Percentiles rank a stretch among this genome's conserved stretches.
Conservation (phyloP, 2,888 invertebrate species). For the Pristionchus japonicus region DNA sequence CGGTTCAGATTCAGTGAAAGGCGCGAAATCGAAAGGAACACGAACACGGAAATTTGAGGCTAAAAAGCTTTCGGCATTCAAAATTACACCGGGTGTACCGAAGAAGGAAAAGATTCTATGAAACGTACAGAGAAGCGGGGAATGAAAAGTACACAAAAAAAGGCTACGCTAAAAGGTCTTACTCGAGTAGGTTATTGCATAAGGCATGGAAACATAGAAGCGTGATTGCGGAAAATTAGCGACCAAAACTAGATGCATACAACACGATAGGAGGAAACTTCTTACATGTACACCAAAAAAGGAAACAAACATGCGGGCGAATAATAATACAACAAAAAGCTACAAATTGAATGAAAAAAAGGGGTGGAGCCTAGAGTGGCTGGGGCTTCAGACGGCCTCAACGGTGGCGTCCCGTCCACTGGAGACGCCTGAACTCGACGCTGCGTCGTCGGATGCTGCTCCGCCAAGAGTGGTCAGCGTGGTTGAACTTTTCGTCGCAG, state of each 20-base stretch:
- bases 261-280: not conserved
- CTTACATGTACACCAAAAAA: not conserved
- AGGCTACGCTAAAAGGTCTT: not conserved
- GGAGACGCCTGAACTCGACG: slow-evolving; percentile 11
- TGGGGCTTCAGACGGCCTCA: not conserved
- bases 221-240: not conserved
- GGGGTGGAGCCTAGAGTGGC: not conserved
- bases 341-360: not conserved
- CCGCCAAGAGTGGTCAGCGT: not conserved
- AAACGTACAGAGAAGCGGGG: not conserved
- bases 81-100: not conserved
- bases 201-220: not conserved
- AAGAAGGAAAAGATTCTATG: not conserved
- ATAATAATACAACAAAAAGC: not conserved
- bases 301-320: not conserved
- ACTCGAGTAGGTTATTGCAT: not conserved
- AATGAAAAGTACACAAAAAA: not conserved
- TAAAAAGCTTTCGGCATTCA: not conserved
- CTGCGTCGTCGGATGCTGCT: not conserved
- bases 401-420: slow-evolving; percentile 15
- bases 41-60: not conserved
- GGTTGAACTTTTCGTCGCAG: not conserved
- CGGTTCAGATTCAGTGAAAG: slow-evolving; percentile 4
- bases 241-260: not conserved
- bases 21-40: not conserved